Evolutionary conservation across 2,797 vertebrate species (phyloP), one percentile per base, ranked within the genome.

Genomic region (Silurus lanzhouensis): DNA sequence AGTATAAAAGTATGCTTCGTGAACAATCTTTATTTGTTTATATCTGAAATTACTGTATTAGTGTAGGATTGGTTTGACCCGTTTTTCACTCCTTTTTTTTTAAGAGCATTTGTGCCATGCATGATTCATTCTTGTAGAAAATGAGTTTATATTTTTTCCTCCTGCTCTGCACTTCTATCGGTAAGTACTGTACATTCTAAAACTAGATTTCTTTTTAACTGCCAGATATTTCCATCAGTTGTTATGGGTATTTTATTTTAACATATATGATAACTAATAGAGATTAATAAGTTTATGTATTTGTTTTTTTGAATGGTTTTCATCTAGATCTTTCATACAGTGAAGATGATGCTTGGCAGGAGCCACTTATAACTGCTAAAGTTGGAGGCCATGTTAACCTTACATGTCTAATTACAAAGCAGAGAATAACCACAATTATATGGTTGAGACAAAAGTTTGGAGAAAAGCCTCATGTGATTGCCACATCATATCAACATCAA

Each of bases 371-470:
- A 58, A 48, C 46, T 20, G 52, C 63, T 76, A 27, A 81, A 68
- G 77, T 75, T 46, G 85, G 85, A 60, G 77, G 13, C 77, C 80
- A 20, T 6, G 48, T 84, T 60, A 46, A 67, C 2, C 77, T 84
- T 1, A 3, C 5, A 17, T 84, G 82, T 44, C 17, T 38, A 10
- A 44, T 15, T 67, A 57, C 19, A 19, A 46, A 60, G 57, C 3
- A 80, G 10, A 25, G 60, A 58, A 83, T n/a, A 67, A 84, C 76
- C 14, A 84, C 27, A 27, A 66, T 83, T 44, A 14, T 74, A 22
- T 87, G 85, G 85, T 13, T 87, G 8, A 84, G 57, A 67, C 85
- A 87, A 58, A 81, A 66, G 19, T 14, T 68, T 76, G 82, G 82
- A 48, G 86, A 87, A 19, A 87, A 76, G 61, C 86, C 86, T 19